phyloP scores from a whole-genome alignment of 2,113 vertebrate species.

The Coracopsis vasa region DNA sequence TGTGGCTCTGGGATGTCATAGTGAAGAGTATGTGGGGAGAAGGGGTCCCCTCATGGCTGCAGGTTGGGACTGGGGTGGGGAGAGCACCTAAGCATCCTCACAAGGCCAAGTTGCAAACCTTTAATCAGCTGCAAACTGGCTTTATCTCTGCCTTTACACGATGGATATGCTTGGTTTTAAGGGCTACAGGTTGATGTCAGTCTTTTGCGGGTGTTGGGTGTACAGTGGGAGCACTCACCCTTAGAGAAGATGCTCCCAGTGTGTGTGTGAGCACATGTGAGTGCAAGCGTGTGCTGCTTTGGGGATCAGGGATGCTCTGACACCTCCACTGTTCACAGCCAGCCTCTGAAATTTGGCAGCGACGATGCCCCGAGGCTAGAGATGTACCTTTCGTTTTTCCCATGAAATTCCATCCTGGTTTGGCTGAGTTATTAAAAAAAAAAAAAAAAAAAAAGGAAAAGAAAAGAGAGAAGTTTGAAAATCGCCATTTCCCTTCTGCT shows the following conservation, averaged over 20 bases:
- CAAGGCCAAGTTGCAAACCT: not conserved
- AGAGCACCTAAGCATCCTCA: not conserved
- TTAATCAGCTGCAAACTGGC: not conserved
- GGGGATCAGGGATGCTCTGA: slow-evolving; percentile 45
- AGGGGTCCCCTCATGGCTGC: not conserved
- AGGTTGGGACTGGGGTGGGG: not conserved
- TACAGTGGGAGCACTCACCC: not conserved
- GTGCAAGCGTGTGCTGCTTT: not conserved
- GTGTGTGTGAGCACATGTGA: not conserved
- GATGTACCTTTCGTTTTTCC: slow-evolving; percentile 65
- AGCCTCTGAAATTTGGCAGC: slow-evolving; percentile 50
- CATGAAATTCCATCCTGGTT: slow-evolving; percentile 68
- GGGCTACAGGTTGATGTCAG: not conserved
- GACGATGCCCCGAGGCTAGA: not conserved
- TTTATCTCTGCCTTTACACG: not conserved
- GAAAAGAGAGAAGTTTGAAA: slow-evolving; percentile 35
- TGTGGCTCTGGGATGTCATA: not conserved
- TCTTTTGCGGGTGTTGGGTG: not conserved
- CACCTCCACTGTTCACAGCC: slow-evolving; percentile 38
- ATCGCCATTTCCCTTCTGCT: slow-evolving; percentile 68
- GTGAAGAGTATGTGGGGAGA: not conserved
- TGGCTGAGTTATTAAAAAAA: slow-evolving; percentile 42
- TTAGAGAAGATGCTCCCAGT: not conserved
- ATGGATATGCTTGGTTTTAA: not conserved
- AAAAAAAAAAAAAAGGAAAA: slow-evolving; percentile 5